Conservation (phyloP, 1,140 invertebrate species). For the Lanistes nyassanus region DNA sequence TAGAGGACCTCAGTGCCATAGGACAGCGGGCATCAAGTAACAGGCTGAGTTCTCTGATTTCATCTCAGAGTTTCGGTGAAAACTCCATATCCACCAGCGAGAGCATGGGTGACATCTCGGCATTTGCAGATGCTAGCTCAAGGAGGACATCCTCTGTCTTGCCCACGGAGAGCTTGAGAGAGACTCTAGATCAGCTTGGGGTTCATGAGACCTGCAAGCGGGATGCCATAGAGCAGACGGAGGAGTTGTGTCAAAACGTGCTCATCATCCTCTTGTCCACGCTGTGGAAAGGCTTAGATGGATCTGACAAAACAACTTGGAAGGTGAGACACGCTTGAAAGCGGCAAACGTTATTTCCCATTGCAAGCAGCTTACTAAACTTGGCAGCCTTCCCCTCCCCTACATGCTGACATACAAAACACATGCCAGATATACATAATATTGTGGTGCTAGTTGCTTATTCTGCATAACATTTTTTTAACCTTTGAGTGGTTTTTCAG, state of each 20-base stretch:
- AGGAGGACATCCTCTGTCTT: constrained; percentile 33
- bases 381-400: no score
- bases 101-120: constrained; percentile 40
- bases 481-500: no score
- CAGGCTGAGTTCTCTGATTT: constrained; percentile 34
- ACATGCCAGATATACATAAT: neutral
- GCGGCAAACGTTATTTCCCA: neutral
- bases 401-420: no score
- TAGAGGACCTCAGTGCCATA: constrained; percentile 55
- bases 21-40: constrained; percentile 55
- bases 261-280: constrained; percentile 72
- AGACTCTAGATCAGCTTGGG: constrained; percentile 52
- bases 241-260: constrained; percentile 72
- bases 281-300: constrained; percentile 74
- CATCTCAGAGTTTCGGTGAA: constrained; percentile 21
- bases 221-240: constrained; percentile 65
- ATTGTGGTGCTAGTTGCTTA: no score
- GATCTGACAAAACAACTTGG: constrained; percentile 72
- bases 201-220: constrained; percentile 44
- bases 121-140: constrained; percentile 10
- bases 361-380: no score
- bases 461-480: no score
- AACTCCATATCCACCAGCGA: constrained; percentile 41
- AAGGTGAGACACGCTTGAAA: constrained; percentile 63
- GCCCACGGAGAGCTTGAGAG: constrained; percentile 43